These are phyloP conservation scores for Ostrea edulis DNA, from an alignment of 1,140 invertebrate genomes.

Conservation along the genomic window DNA sequence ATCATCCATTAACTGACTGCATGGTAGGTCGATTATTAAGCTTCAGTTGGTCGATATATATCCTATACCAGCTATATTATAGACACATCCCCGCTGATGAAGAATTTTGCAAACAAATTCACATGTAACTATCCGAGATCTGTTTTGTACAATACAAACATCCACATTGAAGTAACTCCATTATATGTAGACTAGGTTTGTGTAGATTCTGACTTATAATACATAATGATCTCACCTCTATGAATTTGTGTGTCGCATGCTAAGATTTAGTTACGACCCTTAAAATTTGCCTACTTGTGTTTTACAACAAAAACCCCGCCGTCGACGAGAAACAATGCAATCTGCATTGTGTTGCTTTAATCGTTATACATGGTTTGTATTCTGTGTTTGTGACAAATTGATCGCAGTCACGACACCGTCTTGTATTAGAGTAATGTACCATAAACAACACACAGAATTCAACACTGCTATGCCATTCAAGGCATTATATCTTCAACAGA, in stretches of 20 bases:
- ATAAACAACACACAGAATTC: not conserved
- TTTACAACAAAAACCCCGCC: not conserved
- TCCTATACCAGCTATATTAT: no score
- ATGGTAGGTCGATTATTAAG: no score
- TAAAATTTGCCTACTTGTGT: not conserved
- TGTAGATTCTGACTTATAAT: not conserved
- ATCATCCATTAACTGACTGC: no score
- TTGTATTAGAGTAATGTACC: slow-evolving; percentile 35
- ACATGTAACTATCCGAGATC: no score
- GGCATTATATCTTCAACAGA: slow-evolving; percentile 3
- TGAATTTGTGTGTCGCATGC: not conserved
- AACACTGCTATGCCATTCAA: not conserved
- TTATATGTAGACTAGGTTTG: not conserved
- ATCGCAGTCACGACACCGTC: slow-evolving; percentile 4
- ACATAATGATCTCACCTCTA: not conserved
- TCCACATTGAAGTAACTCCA: not conserved
- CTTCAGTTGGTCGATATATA: no score
- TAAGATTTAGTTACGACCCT: not conserved
- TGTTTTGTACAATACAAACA: no score
- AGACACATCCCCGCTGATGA: no score
- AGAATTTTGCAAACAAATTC: no score
- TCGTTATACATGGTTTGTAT: slow-evolving; percentile 12
- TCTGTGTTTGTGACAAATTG: slow-evolving; percentile 12
- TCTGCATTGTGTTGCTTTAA: not conserved
- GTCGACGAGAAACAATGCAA: not conserved